phyloP scores from a whole-genome alignment of 1,140 invertebrate genomes.

The Cydia pomonella region DNA sequence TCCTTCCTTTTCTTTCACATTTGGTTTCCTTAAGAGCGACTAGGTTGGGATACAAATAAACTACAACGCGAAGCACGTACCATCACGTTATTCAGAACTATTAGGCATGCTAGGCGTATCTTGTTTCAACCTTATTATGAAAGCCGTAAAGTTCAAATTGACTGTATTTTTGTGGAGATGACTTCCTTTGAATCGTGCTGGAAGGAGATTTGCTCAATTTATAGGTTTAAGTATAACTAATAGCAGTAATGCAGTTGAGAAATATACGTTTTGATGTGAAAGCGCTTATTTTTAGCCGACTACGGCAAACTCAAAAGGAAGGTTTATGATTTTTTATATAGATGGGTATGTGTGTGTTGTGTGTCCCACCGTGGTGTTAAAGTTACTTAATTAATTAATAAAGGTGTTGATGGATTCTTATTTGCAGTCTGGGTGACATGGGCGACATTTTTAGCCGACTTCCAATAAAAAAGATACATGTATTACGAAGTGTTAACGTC shows the following conservation, averaged over 20 bases:
- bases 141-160: neutral
- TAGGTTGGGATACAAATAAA: slow-evolving; percentile 9
- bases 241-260: neutral
- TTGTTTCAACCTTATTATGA: neutral
- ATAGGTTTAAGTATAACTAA: slow-evolving; percentile 20
- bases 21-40: neutral
- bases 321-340: neutral
- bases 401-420: no score
- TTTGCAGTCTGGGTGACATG: no score
- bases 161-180: neutral
- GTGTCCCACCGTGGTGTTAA: no score
- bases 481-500: no score
- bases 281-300: neutral
- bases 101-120: neutral
- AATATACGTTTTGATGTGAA: neutral
- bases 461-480: no score
- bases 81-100: slow-evolving; percentile 21
- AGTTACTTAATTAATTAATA: no score
- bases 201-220: slow-evolving; percentile 17
- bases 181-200: neutral
- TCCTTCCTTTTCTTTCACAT: neutral
- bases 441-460: no score
- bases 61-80: slow-evolving; percentile 27
- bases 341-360: no score
- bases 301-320: neutral